A percentile compares a stretch with the other conserved stretches of the same genome.
Conservation (phyloP, 2,797 vertebrate species). For the Hoplostethus mediterraneus region DNA sequence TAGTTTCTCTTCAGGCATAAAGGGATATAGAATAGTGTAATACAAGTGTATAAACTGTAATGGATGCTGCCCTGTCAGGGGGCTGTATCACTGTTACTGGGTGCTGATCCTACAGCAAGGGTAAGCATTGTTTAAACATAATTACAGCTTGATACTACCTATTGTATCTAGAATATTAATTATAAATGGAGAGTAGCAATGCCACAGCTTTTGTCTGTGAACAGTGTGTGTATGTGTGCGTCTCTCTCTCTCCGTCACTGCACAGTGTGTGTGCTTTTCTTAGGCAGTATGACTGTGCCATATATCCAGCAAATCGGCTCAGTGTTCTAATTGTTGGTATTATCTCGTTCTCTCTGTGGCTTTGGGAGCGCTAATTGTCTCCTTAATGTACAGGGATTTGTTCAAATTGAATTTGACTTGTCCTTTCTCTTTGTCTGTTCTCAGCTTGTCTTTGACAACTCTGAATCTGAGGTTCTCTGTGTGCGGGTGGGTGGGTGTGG, state of each 20-base stretch:
- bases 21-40: not conserved
- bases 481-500: not conserved
- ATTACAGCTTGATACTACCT: not conserved
- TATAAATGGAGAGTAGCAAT: not conserved
- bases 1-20: not conserved
- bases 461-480: conserved; percentile 12
- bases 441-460: conserved; percentile 17
- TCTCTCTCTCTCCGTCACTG: not conserved
- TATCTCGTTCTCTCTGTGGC: conserved; percentile 46
- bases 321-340: conserved; percentile 61
- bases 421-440: conserved; percentile 30
- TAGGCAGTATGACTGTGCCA: not conserved
- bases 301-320: conserved; percentile 48
- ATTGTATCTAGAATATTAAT: not conserved
- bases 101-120: not conserved
- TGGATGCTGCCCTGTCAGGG: not conserved
- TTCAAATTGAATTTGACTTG: conserved; percentile 43
- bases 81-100: not conserved
- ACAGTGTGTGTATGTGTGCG: not conserved
- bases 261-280: conserved; percentile 5
- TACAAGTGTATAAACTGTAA: not conserved
- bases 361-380: conserved; percentile 56
- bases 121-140: not conserved
- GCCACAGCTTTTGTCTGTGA: not conserved
- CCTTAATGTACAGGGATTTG: conserved; percentile 59